phyloP scores from a whole-genome alignment of 2,888 invertebrate genomes.

The Plagodis pulveraria region DNA sequence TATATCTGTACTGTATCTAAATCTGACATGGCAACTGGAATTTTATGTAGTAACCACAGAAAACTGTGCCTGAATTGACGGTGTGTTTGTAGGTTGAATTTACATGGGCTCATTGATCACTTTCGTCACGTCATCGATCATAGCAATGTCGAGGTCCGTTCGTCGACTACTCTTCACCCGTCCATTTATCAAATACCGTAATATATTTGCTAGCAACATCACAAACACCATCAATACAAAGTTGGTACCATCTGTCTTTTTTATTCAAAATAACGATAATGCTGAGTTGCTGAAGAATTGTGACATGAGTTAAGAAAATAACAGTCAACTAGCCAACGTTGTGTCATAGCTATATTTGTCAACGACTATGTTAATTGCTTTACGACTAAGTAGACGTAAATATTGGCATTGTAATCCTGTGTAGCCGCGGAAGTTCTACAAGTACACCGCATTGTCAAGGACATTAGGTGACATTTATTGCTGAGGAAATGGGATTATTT shows the following conservation, averaged over 20 bases:
- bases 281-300: too few relatives aligned
- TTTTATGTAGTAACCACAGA: slow-evolving; percentile 16
- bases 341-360: too few relatives aligned
- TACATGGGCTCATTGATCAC: slow-evolving; percentile 48
- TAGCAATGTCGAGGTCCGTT: slow-evolving; percentile 24
- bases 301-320: too few relatives aligned
- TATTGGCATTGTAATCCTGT: not conserved
- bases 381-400: too few relatives aligned
- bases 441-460: slow-evolving; percentile 51
- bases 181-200: slow-evolving; percentile 22
- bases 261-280: too few relatives aligned
- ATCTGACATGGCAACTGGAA: slow-evolving; percentile 19
- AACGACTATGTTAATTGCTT: too few relatives aligned
- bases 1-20: slow-evolving; percentile 22
- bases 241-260: too few relatives aligned
- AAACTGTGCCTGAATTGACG: slow-evolving; percentile 12
- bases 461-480: slow-evolving; percentile 42
- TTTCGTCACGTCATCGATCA: slow-evolving; percentile 53
- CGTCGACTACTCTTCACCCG: slow-evolving; percentile 14
- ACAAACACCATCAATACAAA: too few relatives aligned
- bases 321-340: too few relatives aligned
- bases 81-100: slow-evolving; percentile 21
- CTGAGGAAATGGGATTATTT: slow-evolving; percentile 77
- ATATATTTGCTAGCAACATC: slow-evolving; percentile 8
- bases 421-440: not conserved